Evolutionary conservation across 1,140 invertebrate species (phyloP).

Genomic region (Heterodera carotae): DNA sequence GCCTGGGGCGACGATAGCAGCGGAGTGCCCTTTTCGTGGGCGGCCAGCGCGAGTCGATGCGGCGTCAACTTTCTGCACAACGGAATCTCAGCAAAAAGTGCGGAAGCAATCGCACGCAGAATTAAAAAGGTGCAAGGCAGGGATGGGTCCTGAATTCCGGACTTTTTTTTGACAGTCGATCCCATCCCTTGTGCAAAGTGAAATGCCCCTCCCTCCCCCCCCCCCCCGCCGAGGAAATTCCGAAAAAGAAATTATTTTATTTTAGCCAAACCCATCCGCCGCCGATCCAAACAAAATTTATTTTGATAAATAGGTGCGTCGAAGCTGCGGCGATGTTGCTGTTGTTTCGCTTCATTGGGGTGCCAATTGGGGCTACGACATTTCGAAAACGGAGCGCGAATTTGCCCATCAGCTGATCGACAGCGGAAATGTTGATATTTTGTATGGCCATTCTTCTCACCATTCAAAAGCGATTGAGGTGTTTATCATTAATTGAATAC

Average conservation of each 20-base stretch:
- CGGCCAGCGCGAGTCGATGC: conserved; percentile 5
- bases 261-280: neutral
- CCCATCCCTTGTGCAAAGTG: too few relatives aligned
- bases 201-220: too few relatives aligned
- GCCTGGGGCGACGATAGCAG: conserved; percentile 28
- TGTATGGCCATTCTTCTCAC: conserved; percentile 20
- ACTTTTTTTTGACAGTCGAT: too few relatives aligned
- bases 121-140: neutral
- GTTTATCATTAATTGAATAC: neutral
- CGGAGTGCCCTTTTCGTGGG: conserved; percentile 27
- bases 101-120: conserved; percentile 14
- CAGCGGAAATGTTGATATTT: conserved; percentile 2
- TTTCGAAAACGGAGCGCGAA: conserved; percentile 3
- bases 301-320: neutral
- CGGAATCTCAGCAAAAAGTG: conserved; percentile 9
- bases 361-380: conserved; percentile 18
- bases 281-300: neutral
- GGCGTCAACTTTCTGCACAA: conserved; percentile 27
- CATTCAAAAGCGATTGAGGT: conserved; percentile 22
- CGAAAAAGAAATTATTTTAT: too few relatives aligned
- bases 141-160: too few relatives aligned
- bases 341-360: conserved; percentile 23
- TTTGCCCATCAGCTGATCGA: conserved; percentile 23
- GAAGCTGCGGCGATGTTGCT: conserved; percentile 5
- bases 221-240: too few relatives aligned